Evolutionary conservation across 2,888 invertebrate species (phyloP).

Genomic region (Dicroscelio sp.): DNA sequence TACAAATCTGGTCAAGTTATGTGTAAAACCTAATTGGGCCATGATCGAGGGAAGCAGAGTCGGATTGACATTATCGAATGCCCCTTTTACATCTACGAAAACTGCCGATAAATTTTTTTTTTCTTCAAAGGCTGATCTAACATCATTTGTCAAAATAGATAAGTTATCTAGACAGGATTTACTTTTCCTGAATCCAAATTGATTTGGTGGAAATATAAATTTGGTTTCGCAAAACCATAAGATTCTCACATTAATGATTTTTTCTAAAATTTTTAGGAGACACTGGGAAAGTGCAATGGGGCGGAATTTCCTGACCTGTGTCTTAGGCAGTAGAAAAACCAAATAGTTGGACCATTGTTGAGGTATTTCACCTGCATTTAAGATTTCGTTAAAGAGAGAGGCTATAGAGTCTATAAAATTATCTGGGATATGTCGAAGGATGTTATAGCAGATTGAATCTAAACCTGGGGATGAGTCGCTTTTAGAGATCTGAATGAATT

Average conservation of each 20-base stretch:
- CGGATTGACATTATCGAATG: too few species aligned
- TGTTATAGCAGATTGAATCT: not conserved
- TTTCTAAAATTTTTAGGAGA: not conserved
- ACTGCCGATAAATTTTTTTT: too few species aligned
- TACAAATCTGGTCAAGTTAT: too few species aligned
- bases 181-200: too few species aligned
- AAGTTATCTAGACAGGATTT: too few species aligned
- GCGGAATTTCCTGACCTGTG: not conserved
- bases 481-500: too few species aligned
- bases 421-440: not conserved
- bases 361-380: not conserved
- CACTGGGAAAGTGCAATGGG: constrained; percentile 5
- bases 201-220: too few species aligned
- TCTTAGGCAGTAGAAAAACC: not conserved
- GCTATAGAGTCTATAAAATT: not conserved
- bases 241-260: not conserved
- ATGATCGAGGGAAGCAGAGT: too few species aligned
- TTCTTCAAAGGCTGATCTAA: too few species aligned
- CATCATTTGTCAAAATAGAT: too few species aligned
- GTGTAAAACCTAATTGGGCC: too few species aligned
- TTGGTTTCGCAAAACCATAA: not conserved
- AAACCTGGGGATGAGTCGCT: not conserved
- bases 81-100: too few species aligned
- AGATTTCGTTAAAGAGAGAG: not conserved
- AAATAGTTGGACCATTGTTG: not conserved